These are phyloP conservation scores for Lysiphlebus fabarum DNA, from an alignment of 1,140 invertebrate genomes.

Conservation along the genomic window DNA sequence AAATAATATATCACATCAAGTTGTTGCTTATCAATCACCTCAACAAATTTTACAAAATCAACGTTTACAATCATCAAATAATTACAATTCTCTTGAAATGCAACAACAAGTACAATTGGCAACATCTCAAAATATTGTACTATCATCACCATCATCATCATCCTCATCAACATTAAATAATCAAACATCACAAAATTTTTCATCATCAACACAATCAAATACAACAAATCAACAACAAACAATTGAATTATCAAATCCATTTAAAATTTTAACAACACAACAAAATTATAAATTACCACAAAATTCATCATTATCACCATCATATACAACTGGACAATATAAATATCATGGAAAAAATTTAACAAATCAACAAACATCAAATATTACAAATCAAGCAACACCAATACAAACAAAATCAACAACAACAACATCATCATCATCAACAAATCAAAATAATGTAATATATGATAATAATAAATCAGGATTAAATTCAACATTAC, in stretches of 20 bases:
- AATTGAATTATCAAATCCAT: constrained; percentile 33
- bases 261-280: constrained; percentile 42
- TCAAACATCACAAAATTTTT: too few relatives aligned
- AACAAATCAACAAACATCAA: constrained; percentile 10
- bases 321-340: constrained; percentile 49
- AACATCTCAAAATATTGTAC: too few relatives aligned
- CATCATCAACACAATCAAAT: neutral
- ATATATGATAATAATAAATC: constrained; percentile 43
- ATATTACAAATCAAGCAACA: constrained; percentile 20
- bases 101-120: constrained; percentile 26
- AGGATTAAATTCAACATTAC: constrained; percentile 43
- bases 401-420: too few relatives aligned
- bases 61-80: neutral
- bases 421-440: constrained; percentile 37
- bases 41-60: neutral
- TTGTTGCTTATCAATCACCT: constrained; percentile 25
- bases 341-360: constrained; percentile 34
- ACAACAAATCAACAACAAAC: constrained; percentile 30
- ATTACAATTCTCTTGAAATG: constrained; percentile 28
- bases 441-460: constrained; percentile 39
- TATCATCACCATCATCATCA: too few relatives aligned
- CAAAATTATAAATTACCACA: constrained; percentile 53
- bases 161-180: too few relatives aligned
- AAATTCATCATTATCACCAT: constrained; percentile 32
- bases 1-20: constrained; percentile 18